Conservation (phyloP, 1,140 invertebrate genomes). For the Anastatus disparis region DNA sequence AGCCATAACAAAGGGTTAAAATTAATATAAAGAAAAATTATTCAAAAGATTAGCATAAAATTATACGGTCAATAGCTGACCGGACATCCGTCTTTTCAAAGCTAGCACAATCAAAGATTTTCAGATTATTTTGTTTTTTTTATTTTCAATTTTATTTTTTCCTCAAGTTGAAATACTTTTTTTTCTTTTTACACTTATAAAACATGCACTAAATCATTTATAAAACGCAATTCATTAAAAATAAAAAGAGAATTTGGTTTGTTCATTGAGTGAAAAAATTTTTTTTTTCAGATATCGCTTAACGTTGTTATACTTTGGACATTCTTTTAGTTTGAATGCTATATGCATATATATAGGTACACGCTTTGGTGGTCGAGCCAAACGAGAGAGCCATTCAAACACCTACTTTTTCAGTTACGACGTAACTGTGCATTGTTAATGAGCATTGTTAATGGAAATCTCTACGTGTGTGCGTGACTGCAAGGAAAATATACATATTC, state of each 20-base stretch:
- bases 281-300: constrained; percentile 9
- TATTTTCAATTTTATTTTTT: neutral
- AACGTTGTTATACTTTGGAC: constrained; percentile 30
- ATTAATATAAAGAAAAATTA: neutral
- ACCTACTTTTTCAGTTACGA: constrained; percentile 39
- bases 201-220: neutral
- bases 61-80: constrained; percentile 9
- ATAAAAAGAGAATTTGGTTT: too few relatives aligned
- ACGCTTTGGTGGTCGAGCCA: neutral
- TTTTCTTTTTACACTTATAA: neutral
- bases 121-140: too few relatives aligned
- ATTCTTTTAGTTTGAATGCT: constrained; percentile 22
- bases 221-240: neutral
- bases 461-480: constrained; percentile 33
- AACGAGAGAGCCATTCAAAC: constrained; percentile 12
- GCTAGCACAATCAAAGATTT: constrained; percentile 19
- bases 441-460: constrained; percentile 39
- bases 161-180: neutral
- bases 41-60: constrained; percentile 13
- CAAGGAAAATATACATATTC: constrained; percentile 26
- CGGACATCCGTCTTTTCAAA: constrained; percentile 26
- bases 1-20: neutral
- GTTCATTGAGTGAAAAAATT: constrained; percentile 7
- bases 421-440: constrained; percentile 42
- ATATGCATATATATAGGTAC: too few relatives aligned